Base-by-base conservation (phyloP, 1,140 invertebrate genomes). In the Eurosta solidaginis region DNA sequence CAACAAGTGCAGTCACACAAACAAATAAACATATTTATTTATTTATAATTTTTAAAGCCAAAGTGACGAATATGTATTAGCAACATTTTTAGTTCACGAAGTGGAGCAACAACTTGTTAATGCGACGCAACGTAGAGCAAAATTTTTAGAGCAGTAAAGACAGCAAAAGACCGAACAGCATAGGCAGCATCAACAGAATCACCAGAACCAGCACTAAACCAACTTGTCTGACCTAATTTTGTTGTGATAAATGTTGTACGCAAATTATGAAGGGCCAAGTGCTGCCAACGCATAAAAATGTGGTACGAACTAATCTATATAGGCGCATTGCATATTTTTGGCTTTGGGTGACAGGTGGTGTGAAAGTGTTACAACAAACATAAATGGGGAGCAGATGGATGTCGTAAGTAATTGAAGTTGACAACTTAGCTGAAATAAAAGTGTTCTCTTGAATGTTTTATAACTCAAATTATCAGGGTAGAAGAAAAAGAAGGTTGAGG, bases 91-190 rank as follows among this genome's bases (percentile, higher is more conserved):
- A 22, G 59, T 33, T 17, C 59, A 68, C 59, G 40, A 68, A 68
- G 59, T 68, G 59, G 59, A 68, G 59, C 59, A 40, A 33, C 59
- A 68, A 68, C 59, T 68, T 68, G 59, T 68, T n/a, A 68, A 20
- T 68, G 59, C 59, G 14, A 47, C 14, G 45, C 45, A 14, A 47
- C 14, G 45, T n/a, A 14, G 3, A n/a, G 14, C 45, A 68, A 68
- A 17, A 68, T 68, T 40, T 68, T 68, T 20, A 68, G 59, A 68
- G 33, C 33, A 68, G 33, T 33, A 68, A 29, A 17, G 22, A 20
- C 59, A 14, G 59, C 17, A 40, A 6, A 17, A n/a, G 12, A 20
- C 33, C 29, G n/a, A n/a, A n/a, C 49, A n/a, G 49, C 49, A 25
- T 52, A n/a, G 22, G 49, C 10, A 9, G 22, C 49, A 52, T n/a